Conservation (phyloP, 1,140 invertebrate genomes). For the Cotesia typhae region DNA sequence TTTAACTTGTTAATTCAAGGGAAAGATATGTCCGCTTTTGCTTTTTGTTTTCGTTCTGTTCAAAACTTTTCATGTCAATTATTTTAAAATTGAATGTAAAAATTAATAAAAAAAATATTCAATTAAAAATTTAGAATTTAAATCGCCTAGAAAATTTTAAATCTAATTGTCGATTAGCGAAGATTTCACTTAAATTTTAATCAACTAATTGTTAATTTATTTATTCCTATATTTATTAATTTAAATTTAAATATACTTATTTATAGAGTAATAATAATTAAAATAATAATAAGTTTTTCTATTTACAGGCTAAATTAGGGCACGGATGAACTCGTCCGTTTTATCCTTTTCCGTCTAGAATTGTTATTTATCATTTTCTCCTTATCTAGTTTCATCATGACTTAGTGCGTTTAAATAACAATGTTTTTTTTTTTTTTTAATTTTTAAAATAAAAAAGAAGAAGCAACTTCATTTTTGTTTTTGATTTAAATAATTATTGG, state of each 20-base stretch:
- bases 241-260: conserved; percentile 48
- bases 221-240: conserved; percentile 38
- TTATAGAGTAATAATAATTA: no score
- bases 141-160: no score
- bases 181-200: conserved; percentile 25
- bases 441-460: conserved; percentile 8
- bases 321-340: conserved; percentile 58
- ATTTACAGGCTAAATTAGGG: conserved; percentile 56
- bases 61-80: not conserved
- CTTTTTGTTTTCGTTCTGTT: conserved; percentile 17
- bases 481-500: no score
- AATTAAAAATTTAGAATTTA: no score
- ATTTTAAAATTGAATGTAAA: no score
- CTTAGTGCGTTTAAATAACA: conserved; percentile 15
- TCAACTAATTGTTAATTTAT: not conserved
- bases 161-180: no score
- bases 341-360: conserved; percentile 48
- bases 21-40: conserved; percentile 46
- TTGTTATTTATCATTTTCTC: conserved; percentile 21
- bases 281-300: conserved; percentile 46
- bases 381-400: conserved; percentile 1
- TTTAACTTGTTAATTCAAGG: conserved; percentile 41
- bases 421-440: not conserved
- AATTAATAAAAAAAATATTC: no score
- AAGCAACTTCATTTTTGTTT: not conserved